Evolutionary conservation across 2,113 vertebrate species (phyloP).

Genomic region (Mastomys natalensis): DNA sequence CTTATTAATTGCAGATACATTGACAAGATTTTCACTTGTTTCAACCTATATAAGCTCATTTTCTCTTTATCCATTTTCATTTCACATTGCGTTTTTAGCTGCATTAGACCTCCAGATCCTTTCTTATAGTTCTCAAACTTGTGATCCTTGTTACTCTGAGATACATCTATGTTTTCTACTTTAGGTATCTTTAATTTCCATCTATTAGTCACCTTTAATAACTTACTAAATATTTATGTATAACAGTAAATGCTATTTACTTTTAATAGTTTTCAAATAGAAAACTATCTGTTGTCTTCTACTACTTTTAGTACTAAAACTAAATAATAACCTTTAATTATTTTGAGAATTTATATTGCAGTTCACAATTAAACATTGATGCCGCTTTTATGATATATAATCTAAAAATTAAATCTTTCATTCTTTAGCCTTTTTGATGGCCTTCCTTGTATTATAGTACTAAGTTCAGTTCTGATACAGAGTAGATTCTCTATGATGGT

Average conservation of each 20-base stretch:
- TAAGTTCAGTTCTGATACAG: not conserved
- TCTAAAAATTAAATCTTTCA: not conserved
- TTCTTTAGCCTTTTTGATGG: not conserved
- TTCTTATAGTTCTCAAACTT: not conserved
- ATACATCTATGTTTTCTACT: not conserved
- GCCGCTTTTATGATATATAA: not conserved
- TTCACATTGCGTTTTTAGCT: not conserved
- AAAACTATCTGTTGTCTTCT: not conserved
- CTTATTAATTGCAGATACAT: not conserved
- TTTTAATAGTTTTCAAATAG: too few relatives aligned
- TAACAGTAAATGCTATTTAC: not conserved
- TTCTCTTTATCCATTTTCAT: not conserved
- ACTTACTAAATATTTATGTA: not conserved
- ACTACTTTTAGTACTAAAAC: not conserved
- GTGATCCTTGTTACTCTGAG: not conserved
- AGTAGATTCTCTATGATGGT: not conserved
- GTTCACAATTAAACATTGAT: not conserved
- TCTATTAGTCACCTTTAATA: not conserved
- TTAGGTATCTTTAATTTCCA: not conserved
- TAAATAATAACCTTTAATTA: not conserved
- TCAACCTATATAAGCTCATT: not conserved
- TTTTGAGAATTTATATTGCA: not conserved
- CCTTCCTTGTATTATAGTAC: not conserved
- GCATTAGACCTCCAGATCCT: not conserved
- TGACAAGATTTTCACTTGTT: not conserved